Evolutionary conservation across 2,888 invertebrate species (phyloP), one percentile per base, ranked within the genome.

Genomic region (Aleiodes alternator): DNA sequence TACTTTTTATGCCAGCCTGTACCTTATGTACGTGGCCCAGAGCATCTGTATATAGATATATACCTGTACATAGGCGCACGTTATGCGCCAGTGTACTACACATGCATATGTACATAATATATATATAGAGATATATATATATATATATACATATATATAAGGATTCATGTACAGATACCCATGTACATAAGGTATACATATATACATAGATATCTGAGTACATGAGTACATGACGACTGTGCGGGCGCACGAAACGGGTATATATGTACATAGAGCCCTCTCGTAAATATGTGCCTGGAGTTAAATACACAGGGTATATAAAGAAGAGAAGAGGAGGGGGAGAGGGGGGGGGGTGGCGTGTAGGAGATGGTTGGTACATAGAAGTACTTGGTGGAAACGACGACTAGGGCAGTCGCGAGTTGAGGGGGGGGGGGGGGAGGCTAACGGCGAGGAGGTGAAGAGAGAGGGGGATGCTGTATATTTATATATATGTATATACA

Each of bases 371-470:
- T 84, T 82, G 85, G 86, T 87, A 88, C 87, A 88, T 87, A 87
- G 85, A 84, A 86, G 86, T 88, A 87, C 88, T 88, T 87, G 88
- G 85, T 87, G 87, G 87, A 87, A 87, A 87, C 85, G 87, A 87
- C 85, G 88, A 88, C 85, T 85, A 86, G 87, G 86, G 86, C 85
- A 84, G 84, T 84, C 85, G 84, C 84, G 83, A 84, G 82, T 81
- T 81, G 80, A 55, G 73, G 76, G 79, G 78, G 79, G 77, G 75
- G 78, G 48, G 72, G 70, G 70, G 61, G 75, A 31, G 73, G 75
- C 78, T 57, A 57, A 53, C 69, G 76, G 70, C 72, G 72, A 70
- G 72, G 66, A 53, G 64, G 56, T 73, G 51, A 51, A 12, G 51
- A 16, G 68, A 50, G 48, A 56, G 73, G 68, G 71, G 68, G 73